These are phyloP conservation scores for Hydractinia symbiolongicarpus DNA, from an alignment of 30 jellyfish, hydroid and myxozoan genomes.

Conservation along the genomic window DNA sequence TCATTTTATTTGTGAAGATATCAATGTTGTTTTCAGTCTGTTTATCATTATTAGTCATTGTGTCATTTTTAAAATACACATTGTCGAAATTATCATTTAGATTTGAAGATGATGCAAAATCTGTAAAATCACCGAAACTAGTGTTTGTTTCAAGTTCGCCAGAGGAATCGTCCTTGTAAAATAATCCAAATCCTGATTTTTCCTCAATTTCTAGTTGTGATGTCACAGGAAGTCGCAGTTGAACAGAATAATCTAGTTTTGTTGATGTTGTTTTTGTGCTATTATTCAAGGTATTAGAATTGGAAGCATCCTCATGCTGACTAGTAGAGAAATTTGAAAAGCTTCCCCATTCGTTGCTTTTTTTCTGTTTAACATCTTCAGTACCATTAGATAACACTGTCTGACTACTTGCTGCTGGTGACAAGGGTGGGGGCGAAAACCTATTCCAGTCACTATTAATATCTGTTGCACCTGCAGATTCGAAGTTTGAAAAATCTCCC, in stretches of 20 bases:
- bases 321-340: neutral
- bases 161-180: constrained; percentile 13
- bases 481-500: constrained; percentile 6
- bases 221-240: neutral
- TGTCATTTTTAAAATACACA: constrained; percentile 9
- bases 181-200: neutral
- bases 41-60: neutral
- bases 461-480: neutral
- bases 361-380: too few species aligned
- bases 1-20: too few species aligned
- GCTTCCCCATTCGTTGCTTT: too few species aligned
- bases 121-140: neutral
- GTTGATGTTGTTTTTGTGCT: neutral
- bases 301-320: neutral
- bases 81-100: neutral
- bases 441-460: neutral
- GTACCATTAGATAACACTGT: neutral
- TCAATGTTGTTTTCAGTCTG: too few species aligned
- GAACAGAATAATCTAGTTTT: constrained; percentile 1
- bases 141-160: neutral
- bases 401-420: neutral
- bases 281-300: neutral
- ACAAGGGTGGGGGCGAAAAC: constrained; percentile 3
- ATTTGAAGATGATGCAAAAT: too few species aligned
- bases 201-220: neutral